Percentiles rank a stretch among this genome's conserved stretches.
These are phyloP conservation scores for Cantharis lateralis DNA, from an alignment of 2,888 invertebrate species.

Conservation along the genomic window DNA sequence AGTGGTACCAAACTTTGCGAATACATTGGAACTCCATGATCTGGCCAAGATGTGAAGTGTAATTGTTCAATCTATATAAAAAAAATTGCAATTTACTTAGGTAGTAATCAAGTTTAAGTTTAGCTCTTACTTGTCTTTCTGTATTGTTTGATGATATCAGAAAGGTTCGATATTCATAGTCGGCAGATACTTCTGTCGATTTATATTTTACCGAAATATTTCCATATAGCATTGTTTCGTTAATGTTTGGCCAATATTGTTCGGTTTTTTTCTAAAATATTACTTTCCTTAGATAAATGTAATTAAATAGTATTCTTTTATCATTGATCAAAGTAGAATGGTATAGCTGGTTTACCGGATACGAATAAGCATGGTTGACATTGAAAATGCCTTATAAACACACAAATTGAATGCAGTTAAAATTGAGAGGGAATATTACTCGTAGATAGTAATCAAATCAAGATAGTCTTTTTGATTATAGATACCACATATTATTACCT, in stretches of 20 bases:
- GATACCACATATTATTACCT: conserved; percentile 1
- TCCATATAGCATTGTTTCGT: conserved; percentile 51
- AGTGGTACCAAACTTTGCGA: conserved; percentile 33
- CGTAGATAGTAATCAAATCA: too few species aligned
- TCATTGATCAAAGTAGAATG: too few species aligned
- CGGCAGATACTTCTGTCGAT: conserved; percentile 48
- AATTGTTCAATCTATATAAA: conserved; percentile 54
- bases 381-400: too few species aligned
- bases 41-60: conserved; percentile 61
- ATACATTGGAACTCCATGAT: conserved; percentile 57
- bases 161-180: conserved; percentile 52
- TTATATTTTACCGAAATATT: conserved; percentile 48
- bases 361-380: too few species aligned
- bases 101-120: background rate
- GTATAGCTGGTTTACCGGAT: too few species aligned
- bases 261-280: conserved; percentile 59
- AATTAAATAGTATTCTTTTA: too few species aligned
- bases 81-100: conserved; percentile 31
- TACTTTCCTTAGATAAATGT: background rate
- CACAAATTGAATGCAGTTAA: too few species aligned
- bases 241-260: conserved; percentile 59
- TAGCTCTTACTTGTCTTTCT: conserved; percentile 50
- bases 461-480: too few species aligned
- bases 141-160: conserved; percentile 57
- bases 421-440: too few species aligned